A percentile compares a stretch with the other conserved stretches of the same genome.
These are phyloP conservation scores for Epicauta chinensis DNA, from an alignment of 1,140 invertebrate species.

Conservation along the genomic window DNA sequence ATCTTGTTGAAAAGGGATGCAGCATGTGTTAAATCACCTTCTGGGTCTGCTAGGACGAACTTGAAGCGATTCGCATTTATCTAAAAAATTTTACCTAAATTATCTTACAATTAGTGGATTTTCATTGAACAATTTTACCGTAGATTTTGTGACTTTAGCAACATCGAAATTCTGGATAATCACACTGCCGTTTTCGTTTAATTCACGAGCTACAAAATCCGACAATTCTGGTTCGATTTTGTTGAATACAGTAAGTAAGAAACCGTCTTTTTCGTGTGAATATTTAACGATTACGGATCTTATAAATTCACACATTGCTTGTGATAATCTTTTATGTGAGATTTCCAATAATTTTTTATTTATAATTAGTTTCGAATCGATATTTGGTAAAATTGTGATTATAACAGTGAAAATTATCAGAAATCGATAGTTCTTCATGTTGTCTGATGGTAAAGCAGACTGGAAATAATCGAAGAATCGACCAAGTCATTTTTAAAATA, in stretches of 20 bases:
- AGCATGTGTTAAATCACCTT: constrained; percentile 1
- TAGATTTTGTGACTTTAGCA: neutral
- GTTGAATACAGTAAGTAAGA: constrained; percentile 1
- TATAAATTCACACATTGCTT: constrained; percentile 7
- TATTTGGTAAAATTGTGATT: too few relatives aligned
- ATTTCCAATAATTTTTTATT: constrained; percentile 5
- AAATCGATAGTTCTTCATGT: too few relatives aligned
- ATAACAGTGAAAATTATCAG: too few relatives aligned
- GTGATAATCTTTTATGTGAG: neutral
- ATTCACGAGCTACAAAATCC: neutral
- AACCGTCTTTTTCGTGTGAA: constrained; percentile 3
- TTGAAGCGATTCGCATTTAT: constrained; percentile 9
- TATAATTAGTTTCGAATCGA: neutral
- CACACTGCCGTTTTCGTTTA: neutral
- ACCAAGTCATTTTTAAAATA: too few relatives aligned
- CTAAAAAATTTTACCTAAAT: neutral
- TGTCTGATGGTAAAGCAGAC: too few relatives aligned
- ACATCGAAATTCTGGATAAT: constrained; percentile 2
- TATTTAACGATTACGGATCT: constrained; percentile 2
- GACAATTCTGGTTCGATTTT: constrained; percentile 6
- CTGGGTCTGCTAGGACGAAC: constrained; percentile 2
- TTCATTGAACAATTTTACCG: neutral
- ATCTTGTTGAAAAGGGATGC: constrained; percentile 1
- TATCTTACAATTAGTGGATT: neutral
- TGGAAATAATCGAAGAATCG: too few relatives aligned